phyloP scores from a whole-genome alignment of 2,888 invertebrate genomes.

The Drosophila tripunctata region DNA sequence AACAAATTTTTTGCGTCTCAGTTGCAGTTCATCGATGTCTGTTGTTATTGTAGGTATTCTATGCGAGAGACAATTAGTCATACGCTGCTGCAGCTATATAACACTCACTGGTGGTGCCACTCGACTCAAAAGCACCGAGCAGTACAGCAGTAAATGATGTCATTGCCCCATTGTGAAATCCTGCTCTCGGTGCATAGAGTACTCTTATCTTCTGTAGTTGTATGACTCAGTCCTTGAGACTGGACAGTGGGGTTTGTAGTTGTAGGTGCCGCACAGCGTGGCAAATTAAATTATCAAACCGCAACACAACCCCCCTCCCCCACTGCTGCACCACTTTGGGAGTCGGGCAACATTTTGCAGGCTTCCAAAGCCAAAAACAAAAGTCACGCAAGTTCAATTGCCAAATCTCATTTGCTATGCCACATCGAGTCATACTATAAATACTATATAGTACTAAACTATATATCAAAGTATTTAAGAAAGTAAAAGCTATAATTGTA shows the following conservation, averaged over 20 bases:
- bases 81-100: constrained; percentile 9
- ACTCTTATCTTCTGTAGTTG: neutral
- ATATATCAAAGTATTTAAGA: neutral
- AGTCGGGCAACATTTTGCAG: constrained; percentile 34
- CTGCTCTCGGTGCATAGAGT: constrained; percentile 21
- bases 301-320: neutral
- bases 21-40: constrained; percentile 18
- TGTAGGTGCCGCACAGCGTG: constrained; percentile 24
- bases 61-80: constrained; percentile 25
- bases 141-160: constrained; percentile 64
- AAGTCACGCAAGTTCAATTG: constrained; percentile 21
- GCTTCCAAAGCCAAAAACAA: constrained; percentile 33
- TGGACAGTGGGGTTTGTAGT: no score
- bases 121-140: constrained; percentile 1
- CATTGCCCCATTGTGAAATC: constrained; percentile 49
- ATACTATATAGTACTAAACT: no score
- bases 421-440: constrained; percentile 9
- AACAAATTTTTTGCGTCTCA: constrained; percentile 14
- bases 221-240: constrained; percentile 44
- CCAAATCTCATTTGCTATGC: constrained; percentile 29
- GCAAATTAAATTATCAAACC: constrained; percentile 60
- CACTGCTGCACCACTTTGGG: neutral
- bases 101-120: neutral
- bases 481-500: neutral
- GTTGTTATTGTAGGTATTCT: neutral